phyloP scores from a whole-genome alignment of 2,888 invertebrate species.

The Stegana nigrithorax region DNA sequence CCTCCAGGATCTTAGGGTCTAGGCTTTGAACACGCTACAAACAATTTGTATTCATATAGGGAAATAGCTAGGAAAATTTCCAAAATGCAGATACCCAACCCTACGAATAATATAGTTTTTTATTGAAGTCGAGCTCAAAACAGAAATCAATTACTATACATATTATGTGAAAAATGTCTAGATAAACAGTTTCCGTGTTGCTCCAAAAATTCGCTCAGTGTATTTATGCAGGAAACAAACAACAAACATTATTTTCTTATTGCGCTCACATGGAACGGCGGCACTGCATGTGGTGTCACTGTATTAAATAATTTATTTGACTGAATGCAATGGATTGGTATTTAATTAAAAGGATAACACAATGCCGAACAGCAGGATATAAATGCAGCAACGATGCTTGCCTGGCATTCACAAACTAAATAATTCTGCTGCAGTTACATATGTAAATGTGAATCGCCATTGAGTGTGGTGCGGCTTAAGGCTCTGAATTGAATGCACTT shows the following conservation, averaged over 20 bases:
- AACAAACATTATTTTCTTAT: background rate
- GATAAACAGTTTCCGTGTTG: no score
- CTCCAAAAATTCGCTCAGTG: no score
- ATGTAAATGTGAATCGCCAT: background rate
- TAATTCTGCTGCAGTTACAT: background rate
- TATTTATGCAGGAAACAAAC: background rate
- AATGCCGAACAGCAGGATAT: background rate
- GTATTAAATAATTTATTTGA: conserved; percentile 20
- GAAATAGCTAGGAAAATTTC: no score
- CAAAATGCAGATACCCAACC: no score
- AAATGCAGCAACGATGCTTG: no score
- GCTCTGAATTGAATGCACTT: background rate
- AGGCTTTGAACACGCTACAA: no score
- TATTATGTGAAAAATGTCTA: no score
- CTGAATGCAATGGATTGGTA: conserved; percentile 15
- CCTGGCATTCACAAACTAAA: background rate
- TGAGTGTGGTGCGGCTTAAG: background rate
- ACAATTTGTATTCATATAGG: no score
- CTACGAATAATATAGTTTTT: no score
- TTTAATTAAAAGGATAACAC: conserved; percentile 17
- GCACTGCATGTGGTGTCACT: background rate
- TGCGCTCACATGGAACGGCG: background rate
- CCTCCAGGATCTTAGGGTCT: no score
- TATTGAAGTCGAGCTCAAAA: no score
- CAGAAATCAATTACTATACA: no score